Evolutionary conservation across 2,888 invertebrate species (phyloP).

Genomic region (Fragum whitleyi): DNA sequence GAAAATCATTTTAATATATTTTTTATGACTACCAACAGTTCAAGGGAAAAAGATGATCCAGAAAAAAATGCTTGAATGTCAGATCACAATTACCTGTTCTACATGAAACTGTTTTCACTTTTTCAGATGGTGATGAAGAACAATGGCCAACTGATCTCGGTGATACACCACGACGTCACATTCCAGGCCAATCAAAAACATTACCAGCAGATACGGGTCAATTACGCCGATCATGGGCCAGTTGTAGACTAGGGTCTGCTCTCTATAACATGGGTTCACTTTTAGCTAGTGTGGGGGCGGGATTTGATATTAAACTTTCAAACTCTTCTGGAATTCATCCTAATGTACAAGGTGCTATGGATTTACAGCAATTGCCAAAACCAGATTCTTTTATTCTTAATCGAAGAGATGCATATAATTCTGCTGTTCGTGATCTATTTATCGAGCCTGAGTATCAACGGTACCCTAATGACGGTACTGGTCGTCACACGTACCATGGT

Average conservation of each 20-base stretch:
- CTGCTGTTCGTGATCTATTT: slow-evolving; percentile 83
- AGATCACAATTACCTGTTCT: too few relatives aligned
- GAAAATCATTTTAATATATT: too few relatives aligned
- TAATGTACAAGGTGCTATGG: slow-evolving; percentile 69
- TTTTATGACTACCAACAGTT: too few relatives aligned
- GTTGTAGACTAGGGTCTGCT: slow-evolving; percentile 86
- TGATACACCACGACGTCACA: slow-evolving; percentile 75
- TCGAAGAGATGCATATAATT: slow-evolving; percentile 83
- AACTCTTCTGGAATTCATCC: slow-evolving; percentile 86
- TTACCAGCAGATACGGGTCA: slow-evolving; percentile 66
- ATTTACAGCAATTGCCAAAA: slow-evolving; percentile 67
- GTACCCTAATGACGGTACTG: slow-evolving; percentile 72
- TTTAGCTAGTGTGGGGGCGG: slow-evolving; percentile 94
- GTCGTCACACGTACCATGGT: slow-evolving; percentile 96
- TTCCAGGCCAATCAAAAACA: slow-evolving; percentile 65
- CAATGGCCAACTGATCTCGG: slow-evolving; percentile 82
- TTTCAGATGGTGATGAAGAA: slow-evolving; percentile 84
- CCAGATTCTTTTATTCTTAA: slow-evolving; percentile 79
- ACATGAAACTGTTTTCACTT: background rate
- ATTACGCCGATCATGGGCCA: slow-evolving; percentile 50
- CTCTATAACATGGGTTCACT: slow-evolving; percentile 96
- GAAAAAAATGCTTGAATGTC: too few relatives aligned
- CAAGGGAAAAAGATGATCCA: too few relatives aligned
- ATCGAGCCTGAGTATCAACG: slow-evolving; percentile 81
- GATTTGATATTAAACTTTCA: slow-evolving; percentile 95